Evolutionary conservation across 2,888 invertebrate genomes (phyloP).

Genomic region (Desoria tigrina): DNA sequence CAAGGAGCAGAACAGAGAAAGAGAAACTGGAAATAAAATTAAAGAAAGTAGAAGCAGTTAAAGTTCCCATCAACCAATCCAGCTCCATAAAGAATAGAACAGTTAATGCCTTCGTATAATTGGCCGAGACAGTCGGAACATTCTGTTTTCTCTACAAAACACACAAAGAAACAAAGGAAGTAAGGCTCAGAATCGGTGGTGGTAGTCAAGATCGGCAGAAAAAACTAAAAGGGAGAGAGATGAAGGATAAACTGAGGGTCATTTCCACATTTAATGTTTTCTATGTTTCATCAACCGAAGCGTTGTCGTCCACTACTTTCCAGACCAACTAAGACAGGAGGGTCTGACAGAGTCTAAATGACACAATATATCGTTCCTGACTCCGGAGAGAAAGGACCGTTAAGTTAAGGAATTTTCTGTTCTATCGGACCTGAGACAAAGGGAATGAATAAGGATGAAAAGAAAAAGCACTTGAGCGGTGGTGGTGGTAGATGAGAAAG

Average conservation of each 20-base stretch:
- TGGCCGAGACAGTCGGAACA: conserved; percentile 1
- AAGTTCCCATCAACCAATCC: too few relatives aligned
- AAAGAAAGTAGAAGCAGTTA: conserved; percentile 9
- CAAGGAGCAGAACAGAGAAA: conserved; percentile 22
- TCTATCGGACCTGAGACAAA: conserved; percentile 14
- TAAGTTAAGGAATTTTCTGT: background rate
- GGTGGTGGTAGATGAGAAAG: conserved; percentile 2
- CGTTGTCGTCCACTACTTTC: background rate
- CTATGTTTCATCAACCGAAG: conserved; percentile 50
- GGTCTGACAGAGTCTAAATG: background rate
- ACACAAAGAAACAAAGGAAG: conserved; percentile 14
- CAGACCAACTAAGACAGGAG: background rate
- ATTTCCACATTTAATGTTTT: conserved; percentile 53
- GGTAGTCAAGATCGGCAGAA: conserved; percentile 14
- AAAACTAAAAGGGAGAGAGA: conserved; percentile 19
- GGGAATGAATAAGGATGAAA: conserved; percentile 18
- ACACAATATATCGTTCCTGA: background rate
- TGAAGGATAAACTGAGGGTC: conserved; percentile 44
- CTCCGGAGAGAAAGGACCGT: background rate
- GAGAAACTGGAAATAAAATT: background rate
- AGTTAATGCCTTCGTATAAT: background rate
- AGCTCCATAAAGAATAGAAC: background rate
- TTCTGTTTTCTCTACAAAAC: background rate
- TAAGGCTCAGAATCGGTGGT: conserved; percentile 2
- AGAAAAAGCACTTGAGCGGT: background rate